Conservation (phyloP, 2,797 vertebrate genomes). For the Cetoscarus ocellatus region DNA sequence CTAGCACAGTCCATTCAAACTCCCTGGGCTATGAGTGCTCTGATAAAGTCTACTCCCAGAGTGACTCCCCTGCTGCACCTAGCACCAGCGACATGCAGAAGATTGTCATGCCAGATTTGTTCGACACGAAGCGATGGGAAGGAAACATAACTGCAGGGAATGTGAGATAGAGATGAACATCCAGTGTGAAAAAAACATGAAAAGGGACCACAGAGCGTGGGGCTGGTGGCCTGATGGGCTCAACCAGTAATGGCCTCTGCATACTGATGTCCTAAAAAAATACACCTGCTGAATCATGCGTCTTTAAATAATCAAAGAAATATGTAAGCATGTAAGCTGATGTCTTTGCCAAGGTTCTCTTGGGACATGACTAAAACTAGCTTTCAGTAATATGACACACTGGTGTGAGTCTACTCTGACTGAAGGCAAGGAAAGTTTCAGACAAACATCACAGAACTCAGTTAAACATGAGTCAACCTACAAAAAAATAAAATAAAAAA, state of each 20-base stretch:
- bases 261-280: slow-evolving; percentile 30
- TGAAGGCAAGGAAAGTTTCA: slow-evolving; percentile 34
- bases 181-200: slow-evolving; percentile 54
- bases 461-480: slow-evolving; percentile 49
- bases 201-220: slow-evolving; percentile 37
- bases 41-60: slow-evolving; percentile 59
- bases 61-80: slow-evolving; percentile 60
- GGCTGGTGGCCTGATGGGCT: slow-evolving; percentile 19
- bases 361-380: slow-evolving; percentile 26
- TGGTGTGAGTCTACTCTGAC: slow-evolving; percentile 27
- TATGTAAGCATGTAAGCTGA: neutral
- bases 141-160: slow-evolving; percentile 69
- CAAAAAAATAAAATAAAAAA: slow-evolving; percentile 46
- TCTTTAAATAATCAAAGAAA: slow-evolving; percentile 4
- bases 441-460: slow-evolving; percentile 34
- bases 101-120: slow-evolving; percentile 78
- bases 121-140: slow-evolving; percentile 66
- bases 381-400: slow-evolving; percentile 34
- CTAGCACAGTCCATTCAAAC: slow-evolving; percentile 30
- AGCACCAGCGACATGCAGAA: slow-evolving; percentile 49
- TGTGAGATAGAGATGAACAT: slow-evolving; percentile 61
- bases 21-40: slow-evolving; percentile 52
- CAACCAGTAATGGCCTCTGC: slow-evolving; percentile 20
- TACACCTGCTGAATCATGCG: neutral
- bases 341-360: slow-evolving; percentile 15